phyloP scores from a whole-genome alignment of 2,888 invertebrate genomes.

The Isoperla grammatica region DNA sequence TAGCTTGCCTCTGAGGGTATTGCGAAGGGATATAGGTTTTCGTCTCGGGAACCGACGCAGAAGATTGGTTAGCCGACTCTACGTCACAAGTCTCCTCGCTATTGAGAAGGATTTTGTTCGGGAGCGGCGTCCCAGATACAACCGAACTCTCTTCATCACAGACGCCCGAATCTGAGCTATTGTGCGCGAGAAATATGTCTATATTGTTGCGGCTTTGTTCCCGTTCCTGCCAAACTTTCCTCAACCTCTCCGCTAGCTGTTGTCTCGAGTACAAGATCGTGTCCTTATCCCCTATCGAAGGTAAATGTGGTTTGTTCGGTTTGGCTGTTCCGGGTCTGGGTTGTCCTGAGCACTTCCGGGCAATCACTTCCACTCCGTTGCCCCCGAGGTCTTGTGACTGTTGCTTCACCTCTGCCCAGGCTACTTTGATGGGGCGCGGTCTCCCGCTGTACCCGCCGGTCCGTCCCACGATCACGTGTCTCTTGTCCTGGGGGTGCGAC shows the following conservation, averaged over 20 bases:
- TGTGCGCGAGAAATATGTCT: conserved; percentile 52
- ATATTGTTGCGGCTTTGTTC: conserved; percentile 22
- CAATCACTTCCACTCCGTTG: not conserved
- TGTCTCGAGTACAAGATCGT: conserved; percentile 39
- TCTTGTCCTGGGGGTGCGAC: not conserved
- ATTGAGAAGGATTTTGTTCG: too few species aligned
- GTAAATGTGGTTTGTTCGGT: not conserved
- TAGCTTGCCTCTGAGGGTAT: too few species aligned
- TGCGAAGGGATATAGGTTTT: too few species aligned
- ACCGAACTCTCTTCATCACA: not conserved
- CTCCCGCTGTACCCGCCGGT: not conserved
- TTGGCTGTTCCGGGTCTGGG: not conserved
- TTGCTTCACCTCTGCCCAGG: not conserved
- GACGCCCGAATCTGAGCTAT: conserved; percentile 31
- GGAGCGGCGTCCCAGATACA: too few species aligned
- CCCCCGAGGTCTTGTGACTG: not conserved
- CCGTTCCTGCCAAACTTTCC: conserved; percentile 48
- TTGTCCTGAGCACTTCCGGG: not conserved
- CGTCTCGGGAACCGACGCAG: too few species aligned
- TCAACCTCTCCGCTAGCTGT: conserved; percentile 47
- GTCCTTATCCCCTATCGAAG: conserved; percentile 15
- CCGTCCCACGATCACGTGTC: not conserved
- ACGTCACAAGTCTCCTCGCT: too few species aligned
- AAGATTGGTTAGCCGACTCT: too few species aligned
- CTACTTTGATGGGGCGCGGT: not conserved